Percentiles rank a stretch among this genome's conserved stretches.
Evolutionary conservation across 2,888 invertebrate species (phyloP).

Genomic region (Hylaea fasciaria): DNA sequence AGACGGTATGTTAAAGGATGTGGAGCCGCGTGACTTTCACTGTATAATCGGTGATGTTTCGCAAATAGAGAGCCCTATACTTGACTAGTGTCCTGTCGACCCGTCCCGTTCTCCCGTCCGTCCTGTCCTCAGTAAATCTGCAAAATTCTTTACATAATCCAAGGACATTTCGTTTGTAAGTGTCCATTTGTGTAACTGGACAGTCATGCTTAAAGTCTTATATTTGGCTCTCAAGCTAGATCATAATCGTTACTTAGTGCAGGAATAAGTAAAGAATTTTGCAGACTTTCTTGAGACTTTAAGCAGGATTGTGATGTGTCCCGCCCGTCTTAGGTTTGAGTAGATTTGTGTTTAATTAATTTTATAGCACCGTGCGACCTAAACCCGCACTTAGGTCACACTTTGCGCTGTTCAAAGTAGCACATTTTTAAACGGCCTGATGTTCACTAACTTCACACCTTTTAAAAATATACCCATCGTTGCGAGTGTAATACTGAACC

Average conservation of each 20-base stretch:
- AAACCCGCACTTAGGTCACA: too few relatives aligned
- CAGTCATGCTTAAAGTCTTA: constrained; percentile 81
- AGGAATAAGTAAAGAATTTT: constrained; percentile 76
- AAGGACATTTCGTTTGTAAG: constrained; percentile 71
- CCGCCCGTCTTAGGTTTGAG: not conserved
- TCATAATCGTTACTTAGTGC: not conserved
- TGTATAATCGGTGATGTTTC: constrained; percentile 81
- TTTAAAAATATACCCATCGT: too few relatives aligned
- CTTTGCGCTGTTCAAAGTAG: too few relatives aligned
- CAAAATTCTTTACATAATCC: constrained; percentile 81
- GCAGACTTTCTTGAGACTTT: constrained; percentile 73
- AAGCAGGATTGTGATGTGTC: constrained; percentile 58
- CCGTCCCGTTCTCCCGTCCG: constrained; percentile 39
- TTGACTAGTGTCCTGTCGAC: constrained; percentile 53
- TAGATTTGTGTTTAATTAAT: not conserved
- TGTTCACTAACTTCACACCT: too few relatives aligned
- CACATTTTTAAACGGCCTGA: too few relatives aligned
- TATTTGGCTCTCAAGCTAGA: constrained; percentile 10
- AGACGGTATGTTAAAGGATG: constrained; percentile 77
- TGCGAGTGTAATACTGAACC: too few relatives aligned
- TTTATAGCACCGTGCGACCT: too few relatives aligned
- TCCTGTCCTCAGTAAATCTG: constrained; percentile 63
- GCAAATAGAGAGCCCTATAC: constrained; percentile 69
- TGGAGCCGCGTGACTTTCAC: constrained; percentile 79
- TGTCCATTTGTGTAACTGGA: constrained; percentile 53